These are phyloP conservation scores for Chionomys nivalis DNA, from an alignment of 2,113 vertebrate species.

Conservation along the genomic window DNA sequence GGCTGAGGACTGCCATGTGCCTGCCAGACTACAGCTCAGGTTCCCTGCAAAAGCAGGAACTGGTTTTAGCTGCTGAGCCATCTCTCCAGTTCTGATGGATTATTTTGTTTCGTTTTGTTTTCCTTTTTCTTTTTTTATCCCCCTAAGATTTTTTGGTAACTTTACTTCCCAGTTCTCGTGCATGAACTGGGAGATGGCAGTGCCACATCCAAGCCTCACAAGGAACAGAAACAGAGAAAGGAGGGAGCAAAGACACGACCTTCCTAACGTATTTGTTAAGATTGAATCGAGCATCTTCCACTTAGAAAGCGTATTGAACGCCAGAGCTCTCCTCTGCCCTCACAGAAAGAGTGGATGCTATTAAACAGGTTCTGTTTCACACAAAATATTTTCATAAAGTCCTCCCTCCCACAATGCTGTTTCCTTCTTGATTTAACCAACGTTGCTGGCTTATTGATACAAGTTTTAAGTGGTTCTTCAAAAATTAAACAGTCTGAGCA, in stretches of 20 bases:
- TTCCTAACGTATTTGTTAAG: neutral
- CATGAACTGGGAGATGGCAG: neutral
- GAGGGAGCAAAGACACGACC: neutral
- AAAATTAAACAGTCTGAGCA: neutral
- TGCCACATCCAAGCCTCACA: neutral
- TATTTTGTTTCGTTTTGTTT: neutral
- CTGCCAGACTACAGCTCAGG: too few species aligned
- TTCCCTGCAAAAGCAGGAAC: neutral
- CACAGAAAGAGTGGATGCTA: neutral
- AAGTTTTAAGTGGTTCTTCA: neutral
- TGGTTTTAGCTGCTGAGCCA: neutral
- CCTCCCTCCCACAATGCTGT: neutral
- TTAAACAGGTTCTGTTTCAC: neutral
- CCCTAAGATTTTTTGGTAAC: neutral
- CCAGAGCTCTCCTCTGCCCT: neutral
- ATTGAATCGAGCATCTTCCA: neutral
- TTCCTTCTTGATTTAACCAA: slow-evolving; percentile 5
- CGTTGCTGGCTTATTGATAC: neutral
- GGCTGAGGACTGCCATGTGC: too few species aligned
- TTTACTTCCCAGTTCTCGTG: neutral
- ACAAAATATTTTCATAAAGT: neutral
- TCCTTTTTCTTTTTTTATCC: neutral
- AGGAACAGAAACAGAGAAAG: neutral
- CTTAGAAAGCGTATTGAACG: neutral
- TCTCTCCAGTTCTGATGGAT: neutral